These are phyloP conservation scores for Drosophila meridiana DNA, from an alignment of 2,888 invertebrate genomes.

Conservation along the genomic window DNA sequence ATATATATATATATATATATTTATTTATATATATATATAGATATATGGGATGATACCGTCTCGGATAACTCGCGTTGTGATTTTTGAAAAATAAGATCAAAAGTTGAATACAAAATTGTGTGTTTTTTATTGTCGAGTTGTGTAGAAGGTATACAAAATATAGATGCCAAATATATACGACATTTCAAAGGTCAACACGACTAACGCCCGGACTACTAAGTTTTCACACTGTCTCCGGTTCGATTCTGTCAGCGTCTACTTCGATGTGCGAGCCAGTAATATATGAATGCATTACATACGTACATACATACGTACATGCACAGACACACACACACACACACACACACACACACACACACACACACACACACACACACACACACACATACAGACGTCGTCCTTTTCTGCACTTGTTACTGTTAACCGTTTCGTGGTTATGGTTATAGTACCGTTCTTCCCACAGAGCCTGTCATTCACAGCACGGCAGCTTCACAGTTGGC, in stretches of 20 bases:
- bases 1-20: neutral
- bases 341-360: neutral
- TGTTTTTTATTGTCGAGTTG: constrained; percentile 55
- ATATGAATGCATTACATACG: neutral
- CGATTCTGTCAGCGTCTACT: constrained; percentile 5
- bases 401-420: constrained; percentile 20
- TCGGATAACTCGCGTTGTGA: constrained; percentile 47
- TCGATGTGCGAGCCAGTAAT: neutral
- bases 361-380: neutral
- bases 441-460: constrained; percentile 27
- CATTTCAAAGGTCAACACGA: constrained; percentile 20
- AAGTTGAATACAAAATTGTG: constrained; percentile 57
- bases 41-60: constrained; percentile 34
- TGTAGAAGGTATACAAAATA: constrained; percentile 67
- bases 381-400: neutral
- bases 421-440: constrained; percentile 42
- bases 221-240: constrained; percentile 12
- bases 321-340: neutral
- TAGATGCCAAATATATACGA: constrained; percentile 35
- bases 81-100: constrained; percentile 55
- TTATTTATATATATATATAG: neutral
- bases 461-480: constrained; percentile 39
- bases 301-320: neutral
- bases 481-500: constrained; percentile 22
- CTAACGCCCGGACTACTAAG: constrained; percentile 36